These are phyloP conservation scores for Synergus umbraculus DNA, from an alignment of 2,888 invertebrate species.

Conservation along the genomic window DNA sequence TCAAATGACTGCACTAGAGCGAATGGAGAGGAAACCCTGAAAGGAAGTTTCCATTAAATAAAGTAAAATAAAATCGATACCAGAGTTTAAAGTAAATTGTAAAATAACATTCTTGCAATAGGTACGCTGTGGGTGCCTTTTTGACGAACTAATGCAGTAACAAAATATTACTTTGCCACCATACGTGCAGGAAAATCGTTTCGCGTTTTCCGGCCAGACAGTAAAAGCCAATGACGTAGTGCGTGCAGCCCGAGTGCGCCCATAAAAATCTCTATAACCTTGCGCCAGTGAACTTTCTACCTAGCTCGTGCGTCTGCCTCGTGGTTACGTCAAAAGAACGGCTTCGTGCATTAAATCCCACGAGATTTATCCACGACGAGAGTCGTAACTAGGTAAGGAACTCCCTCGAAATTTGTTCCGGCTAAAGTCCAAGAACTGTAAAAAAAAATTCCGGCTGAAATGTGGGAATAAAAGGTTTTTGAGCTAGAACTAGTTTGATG, in stretches of 20 bases:
- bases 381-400: conserved; percentile 16
- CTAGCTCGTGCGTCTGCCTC: conserved; percentile 27
- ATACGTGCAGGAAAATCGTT: conserved; percentile 53
- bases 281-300: conserved; percentile 52
- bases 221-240: conserved; percentile 62
- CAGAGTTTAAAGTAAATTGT: no score
- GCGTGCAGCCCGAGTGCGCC: conserved; percentile 53
- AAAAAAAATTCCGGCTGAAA: background rate
- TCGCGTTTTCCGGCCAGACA: conserved; percentile 55
- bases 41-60: conserved; percentile 57
- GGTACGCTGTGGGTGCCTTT: background rate
- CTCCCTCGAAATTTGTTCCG: background rate
- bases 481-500: background rate
- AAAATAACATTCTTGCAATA: no score
- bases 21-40: conserved; percentile 42
- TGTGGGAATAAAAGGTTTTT: background rate
- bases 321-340: conserved; percentile 24
- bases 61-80: background rate
- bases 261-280: conserved; percentile 61
- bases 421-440: background rate
- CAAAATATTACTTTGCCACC: background rate
- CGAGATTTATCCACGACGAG: conserved; percentile 7
- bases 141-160: background rate
- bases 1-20: conserved; percentile 59
- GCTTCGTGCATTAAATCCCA: background rate